A percentile compares a stretch with the other conserved stretches of the same genome.
Conservation (phyloP, 2,797 vertebrate genomes). For the Epinephelus coioides region DNA sequence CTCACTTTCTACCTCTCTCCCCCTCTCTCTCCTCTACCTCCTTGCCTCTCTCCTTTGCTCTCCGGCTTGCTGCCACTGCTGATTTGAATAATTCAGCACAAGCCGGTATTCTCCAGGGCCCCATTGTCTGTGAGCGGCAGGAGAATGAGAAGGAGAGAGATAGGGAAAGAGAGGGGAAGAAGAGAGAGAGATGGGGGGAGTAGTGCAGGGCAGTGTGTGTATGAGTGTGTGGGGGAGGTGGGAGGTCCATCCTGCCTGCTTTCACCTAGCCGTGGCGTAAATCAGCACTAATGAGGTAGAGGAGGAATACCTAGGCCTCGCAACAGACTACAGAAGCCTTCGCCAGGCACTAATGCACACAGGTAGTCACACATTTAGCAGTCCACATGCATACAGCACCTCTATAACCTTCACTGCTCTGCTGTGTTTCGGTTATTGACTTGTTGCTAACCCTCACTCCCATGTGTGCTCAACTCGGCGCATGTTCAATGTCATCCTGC, state of each 20-base stretch:
- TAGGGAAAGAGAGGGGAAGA: slow-evolving; percentile 62
- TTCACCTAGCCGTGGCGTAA: slow-evolving; percentile 84
- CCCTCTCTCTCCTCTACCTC: slow-evolving; percentile 47
- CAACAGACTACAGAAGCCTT: slow-evolving; percentile 67
- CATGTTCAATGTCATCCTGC: slow-evolving; percentile 72
- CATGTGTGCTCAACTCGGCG: slow-evolving; percentile 54
- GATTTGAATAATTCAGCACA: slow-evolving; percentile 89
- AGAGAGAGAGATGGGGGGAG: slow-evolving; percentile 31
- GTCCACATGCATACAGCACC: slow-evolving; percentile 60
- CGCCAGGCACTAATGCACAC: slow-evolving; percentile 58
- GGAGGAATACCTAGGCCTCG: slow-evolving; percentile 78
- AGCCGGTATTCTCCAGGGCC: slow-evolving; percentile 86
- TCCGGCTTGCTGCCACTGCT: slow-evolving; percentile 86
- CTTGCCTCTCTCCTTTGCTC: slow-evolving; percentile 80
- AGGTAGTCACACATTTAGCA: slow-evolving; percentile 69
- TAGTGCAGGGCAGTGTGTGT: slow-evolving; percentile 53
- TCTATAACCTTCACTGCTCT: slow-evolving; percentile 72
- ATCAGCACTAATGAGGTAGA: slow-evolving; percentile 88
- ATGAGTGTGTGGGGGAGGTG: slow-evolving; percentile 54
- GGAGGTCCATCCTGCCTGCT: slow-evolving; percentile 77
- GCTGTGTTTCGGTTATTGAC: slow-evolving; percentile 78
- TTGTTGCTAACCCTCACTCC: slow-evolving; percentile 80
- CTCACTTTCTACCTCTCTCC: slow-evolving; percentile 59
- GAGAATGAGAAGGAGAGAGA: slow-evolving; percentile 83
- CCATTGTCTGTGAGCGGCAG: slow-evolving; percentile 86